Base-by-base conservation (phyloP, 2,113 vertebrate genomes). In the Campylorhamphus procurvoides region DNA sequence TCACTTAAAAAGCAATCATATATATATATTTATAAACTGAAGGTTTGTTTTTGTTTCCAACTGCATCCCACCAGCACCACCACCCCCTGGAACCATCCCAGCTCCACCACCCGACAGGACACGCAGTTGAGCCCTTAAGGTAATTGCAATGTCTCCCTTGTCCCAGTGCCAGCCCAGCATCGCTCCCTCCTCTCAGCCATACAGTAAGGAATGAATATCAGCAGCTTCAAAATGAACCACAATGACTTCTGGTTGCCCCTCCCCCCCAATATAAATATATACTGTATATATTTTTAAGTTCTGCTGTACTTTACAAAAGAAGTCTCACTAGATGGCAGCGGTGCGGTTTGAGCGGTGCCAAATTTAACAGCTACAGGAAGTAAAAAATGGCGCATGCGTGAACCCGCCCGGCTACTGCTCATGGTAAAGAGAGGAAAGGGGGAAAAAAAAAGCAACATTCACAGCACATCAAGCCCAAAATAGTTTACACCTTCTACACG, bases 401-500 rank as follows among this genome's bases (percentile, higher is more conserved):
- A 97, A 85, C 87, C 76, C 18, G 72, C 94, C 95, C 94, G 87
- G 94, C 94, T 95, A 97, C 96, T 97, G 90, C 96, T 97, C 95
- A 31, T 76, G 64, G 90, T 97, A 82, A 97, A 93, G 95, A 89
- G 95, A 95, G 98, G 98, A 97, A 96, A 98, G 55, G 75, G 98
- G 97, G 96, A 97, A 97, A 95, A 93, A 98, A 98, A 98, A 97
- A 95, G 93, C 98, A 98, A 76, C 98, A 98, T 98, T 98, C 98
- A 99, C 98, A 98, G 98, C 98, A 99, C 99, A 99, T 98, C 99
- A 98, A 98, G 98, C 98, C 98, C 98, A 97, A 98, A 98, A 98
- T 97, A 98, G 98, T 98, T 98, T 98, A 99, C 98, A 99, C 97
- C 98, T 97, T 98, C 98, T 98, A 98, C 98, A 98, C 94, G 97